Conservation (phyloP, 2,113 vertebrate genomes). For the Taxidea taxus region DNA sequence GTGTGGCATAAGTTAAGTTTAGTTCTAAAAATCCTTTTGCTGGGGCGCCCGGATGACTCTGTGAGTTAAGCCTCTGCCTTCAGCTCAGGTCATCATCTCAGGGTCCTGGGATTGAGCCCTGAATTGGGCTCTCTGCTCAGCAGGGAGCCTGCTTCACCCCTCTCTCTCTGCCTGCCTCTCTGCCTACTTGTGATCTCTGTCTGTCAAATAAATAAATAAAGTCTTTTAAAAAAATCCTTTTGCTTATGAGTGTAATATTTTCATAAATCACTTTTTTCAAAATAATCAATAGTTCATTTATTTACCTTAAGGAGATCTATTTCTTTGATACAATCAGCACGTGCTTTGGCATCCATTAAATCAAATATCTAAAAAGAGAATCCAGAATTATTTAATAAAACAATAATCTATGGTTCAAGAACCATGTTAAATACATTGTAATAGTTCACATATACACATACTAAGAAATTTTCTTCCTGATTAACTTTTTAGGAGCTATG, state of each 20-base stretch:
- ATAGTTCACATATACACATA: not conserved
- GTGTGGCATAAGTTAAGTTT: not conserved
- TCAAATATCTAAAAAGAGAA: constrained; percentile 97
- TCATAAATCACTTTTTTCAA: not conserved
- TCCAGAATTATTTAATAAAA: constrained; percentile 57
- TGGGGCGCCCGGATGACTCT: not conserved
- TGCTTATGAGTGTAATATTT: not conserved
- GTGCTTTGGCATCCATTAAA: constrained; percentile 99
- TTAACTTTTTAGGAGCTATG: not conserved
- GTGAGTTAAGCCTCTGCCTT: too few relatives aligned
- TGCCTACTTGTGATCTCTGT: too few relatives aligned
- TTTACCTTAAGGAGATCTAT: constrained; percentile 99
- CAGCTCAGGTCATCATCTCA: too few relatives aligned
- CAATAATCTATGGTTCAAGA: not conserved
- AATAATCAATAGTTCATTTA: not conserved
- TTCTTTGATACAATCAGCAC: constrained; percentile 99
- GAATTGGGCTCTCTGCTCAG: too few relatives aligned
- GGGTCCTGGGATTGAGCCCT: too few relatives aligned
- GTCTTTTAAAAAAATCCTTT: not conserved
- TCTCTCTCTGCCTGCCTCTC: too few relatives aligned
- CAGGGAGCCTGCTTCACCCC: too few relatives aligned
- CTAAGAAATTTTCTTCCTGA: not conserved
- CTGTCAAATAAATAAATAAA: too few relatives aligned
- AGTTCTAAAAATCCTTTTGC: not conserved
- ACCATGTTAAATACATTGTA: not conserved